A percentile compares a stretch with the other conserved stretches of the same genome.
phyloP scores from a whole-genome alignment of 2,797 vertebrate species.

The Cuculus canorus region DNA sequence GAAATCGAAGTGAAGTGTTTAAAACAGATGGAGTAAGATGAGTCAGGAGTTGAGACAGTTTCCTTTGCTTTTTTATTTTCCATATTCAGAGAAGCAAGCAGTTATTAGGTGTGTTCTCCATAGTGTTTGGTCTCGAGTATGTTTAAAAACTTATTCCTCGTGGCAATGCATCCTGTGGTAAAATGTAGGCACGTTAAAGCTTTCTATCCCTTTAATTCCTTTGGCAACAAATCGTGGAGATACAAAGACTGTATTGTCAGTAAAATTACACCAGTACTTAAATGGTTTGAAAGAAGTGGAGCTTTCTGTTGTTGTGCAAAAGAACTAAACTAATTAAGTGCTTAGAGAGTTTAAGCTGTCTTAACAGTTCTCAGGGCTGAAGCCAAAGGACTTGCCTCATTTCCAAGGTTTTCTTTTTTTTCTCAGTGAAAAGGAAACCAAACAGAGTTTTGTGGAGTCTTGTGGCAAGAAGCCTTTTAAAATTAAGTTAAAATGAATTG shows the following conservation, averaged over 20 bases:
- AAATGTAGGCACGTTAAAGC: neutral
- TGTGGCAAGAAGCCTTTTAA: neutral
- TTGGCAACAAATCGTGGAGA: neutral
- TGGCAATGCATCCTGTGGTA: neutral
- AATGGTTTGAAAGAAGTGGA: slow-evolving; percentile 34
- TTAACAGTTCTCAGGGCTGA: neutral
- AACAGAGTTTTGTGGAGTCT: neutral
- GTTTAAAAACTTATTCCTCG: neutral
- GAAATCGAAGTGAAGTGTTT: neutral
- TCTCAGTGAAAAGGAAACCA: neutral
- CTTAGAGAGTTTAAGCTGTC: neutral
- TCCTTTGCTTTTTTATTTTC: neutral
- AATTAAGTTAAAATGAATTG: neutral
- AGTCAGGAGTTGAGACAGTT: neutral
- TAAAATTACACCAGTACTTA: slow-evolving; percentile 1
- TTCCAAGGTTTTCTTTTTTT: neutral
- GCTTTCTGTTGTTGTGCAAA: neutral
- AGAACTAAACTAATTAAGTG: neutral
- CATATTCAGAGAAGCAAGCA: neutral
- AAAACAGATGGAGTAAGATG: neutral
- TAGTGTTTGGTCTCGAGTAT: neutral
- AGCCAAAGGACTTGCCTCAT: neutral
- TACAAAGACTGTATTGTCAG: neutral
- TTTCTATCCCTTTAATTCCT: neutral
- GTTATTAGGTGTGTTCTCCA: neutral